These are phyloP conservation scores for Fissipunctia ypsillon DNA, from an alignment of 2,888 invertebrate species.

Conservation along the genomic window DNA sequence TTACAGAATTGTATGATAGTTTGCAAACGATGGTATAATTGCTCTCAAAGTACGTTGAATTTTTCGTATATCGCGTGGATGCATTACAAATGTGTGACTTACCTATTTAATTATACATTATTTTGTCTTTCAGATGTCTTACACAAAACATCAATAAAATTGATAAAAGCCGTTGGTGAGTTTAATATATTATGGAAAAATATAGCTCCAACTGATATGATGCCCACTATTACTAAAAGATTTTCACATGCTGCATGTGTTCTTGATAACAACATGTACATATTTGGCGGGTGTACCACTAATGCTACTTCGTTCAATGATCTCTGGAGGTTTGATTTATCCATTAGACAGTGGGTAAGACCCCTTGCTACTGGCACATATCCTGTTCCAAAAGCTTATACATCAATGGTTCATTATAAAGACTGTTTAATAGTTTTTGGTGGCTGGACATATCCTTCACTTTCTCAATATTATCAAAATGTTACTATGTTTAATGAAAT, in stretches of 20 bases:
- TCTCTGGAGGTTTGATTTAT: conserved; percentile 97
- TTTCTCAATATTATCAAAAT: conserved; percentile 95
- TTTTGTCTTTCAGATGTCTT: conserved; percentile 93
- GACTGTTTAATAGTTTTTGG: conserved; percentile 97
- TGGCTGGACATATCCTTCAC: conserved; percentile 98
- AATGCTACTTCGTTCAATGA: conserved; percentile 99
- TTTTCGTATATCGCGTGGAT: not conserved
- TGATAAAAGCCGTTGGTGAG: conserved; percentile 94
- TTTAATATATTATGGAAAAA: conserved; percentile 95
- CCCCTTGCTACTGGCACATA: conserved; percentile 96
- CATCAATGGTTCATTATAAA: conserved; percentile 96
- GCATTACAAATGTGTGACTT: conserved; percentile 3
- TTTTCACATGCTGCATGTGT: conserved; percentile 98
- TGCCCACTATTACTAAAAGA: conserved; percentile 96
- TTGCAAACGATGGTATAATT: conserved; percentile 96
- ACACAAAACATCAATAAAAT: conserved; percentile 93
- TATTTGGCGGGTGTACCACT: conserved; percentile 99
- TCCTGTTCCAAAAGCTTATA: conserved; percentile 98
- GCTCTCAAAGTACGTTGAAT: conserved; percentile 94
- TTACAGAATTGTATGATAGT: conserved; percentile 96
- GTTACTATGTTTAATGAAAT: conserved; percentile 97
- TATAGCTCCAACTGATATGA: conserved; percentile 89
- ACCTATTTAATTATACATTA: conserved; percentile 10
- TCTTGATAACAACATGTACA: conserved; percentile 96
- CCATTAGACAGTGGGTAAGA: conserved; percentile 95